Percentiles rank a stretch among this genome's conserved stretches.
Evolutionary conservation across 2,888 invertebrate genomes (phyloP).

Genomic region (Drosophila siamana): DNA sequence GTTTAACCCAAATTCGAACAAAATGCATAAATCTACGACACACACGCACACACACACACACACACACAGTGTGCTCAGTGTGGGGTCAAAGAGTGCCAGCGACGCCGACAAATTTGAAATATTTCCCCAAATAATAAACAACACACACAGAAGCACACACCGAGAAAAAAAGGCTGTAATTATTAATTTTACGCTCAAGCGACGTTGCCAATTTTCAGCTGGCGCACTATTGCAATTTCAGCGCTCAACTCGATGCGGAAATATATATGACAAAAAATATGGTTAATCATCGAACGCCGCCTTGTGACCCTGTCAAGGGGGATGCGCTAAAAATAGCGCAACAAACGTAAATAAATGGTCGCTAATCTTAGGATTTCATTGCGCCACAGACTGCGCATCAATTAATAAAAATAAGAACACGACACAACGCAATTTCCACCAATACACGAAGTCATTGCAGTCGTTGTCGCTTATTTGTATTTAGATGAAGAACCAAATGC

Average conservation of each 20-base stretch:
- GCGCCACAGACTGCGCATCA: constrained; percentile 32
- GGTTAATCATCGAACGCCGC: not conserved
- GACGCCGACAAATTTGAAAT: constrained; percentile 28
- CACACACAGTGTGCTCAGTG: too few species aligned
- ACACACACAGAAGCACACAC: not conserved
- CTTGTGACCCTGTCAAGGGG: constrained; percentile 1
- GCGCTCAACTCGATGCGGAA: too few species aligned
- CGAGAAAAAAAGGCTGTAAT: constrained; percentile 31
- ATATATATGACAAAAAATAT: not conserved
- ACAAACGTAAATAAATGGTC: constrained; percentile 28
- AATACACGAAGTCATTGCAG: not conserved
- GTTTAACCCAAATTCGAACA: constrained; percentile 66
- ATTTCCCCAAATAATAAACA: constrained; percentile 11
- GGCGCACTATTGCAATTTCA: constrained; percentile 10
- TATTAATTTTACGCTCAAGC: constrained; percentile 32
- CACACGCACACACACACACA: constrained; percentile 19
- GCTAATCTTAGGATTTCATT: constrained; percentile 28
- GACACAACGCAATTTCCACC: too few species aligned
- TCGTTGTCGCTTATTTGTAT: constrained; percentile 4
- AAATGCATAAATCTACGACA: constrained; percentile 68
- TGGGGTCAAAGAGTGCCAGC: not conserved
- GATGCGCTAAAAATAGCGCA: constrained; percentile 16
- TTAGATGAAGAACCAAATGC: constrained; percentile 34
- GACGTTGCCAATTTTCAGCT: constrained; percentile 40
- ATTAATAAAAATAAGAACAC: constrained; percentile 33